A percentile compares a stretch with the other conserved stretches of the same genome.
These are phyloP conservation scores for Euspilapteryx auroguttella DNA, from an alignment of 2,888 invertebrate species.

Conservation along the genomic window DNA sequence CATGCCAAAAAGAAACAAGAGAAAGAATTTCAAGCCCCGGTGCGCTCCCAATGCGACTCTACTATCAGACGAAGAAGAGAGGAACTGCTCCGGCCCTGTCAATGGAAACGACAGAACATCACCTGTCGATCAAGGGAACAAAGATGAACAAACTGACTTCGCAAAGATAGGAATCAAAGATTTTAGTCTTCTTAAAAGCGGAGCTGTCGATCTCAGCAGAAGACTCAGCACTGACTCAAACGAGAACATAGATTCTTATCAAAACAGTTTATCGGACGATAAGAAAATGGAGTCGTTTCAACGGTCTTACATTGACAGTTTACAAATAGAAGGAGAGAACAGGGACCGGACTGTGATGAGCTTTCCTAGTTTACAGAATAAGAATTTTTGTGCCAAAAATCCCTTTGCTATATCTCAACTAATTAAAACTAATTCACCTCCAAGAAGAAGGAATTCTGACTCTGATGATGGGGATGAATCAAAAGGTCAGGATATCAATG, in stretches of 20 bases:
- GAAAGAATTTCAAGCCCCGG: slow-evolving; percentile 78
- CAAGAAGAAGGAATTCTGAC: slow-evolving; percentile 48
- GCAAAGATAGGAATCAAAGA: slow-evolving; percentile 53
- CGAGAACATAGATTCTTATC: slow-evolving; percentile 53
- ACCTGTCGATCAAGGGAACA: slow-evolving; percentile 23
- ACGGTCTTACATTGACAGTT: slow-evolving; percentile 51
- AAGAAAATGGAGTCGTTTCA: slow-evolving; percentile 49
- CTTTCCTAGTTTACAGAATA: slow-evolving; percentile 52
- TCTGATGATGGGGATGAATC: slow-evolving; percentile 51
- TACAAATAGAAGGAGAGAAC: slow-evolving; percentile 31
- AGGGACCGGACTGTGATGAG: slow-evolving; percentile 43
- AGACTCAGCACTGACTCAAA: slow-evolving; percentile 55
- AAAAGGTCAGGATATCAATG: slow-evolving; percentile 36
- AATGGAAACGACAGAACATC: slow-evolving; percentile 43
- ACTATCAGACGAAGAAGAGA: slow-evolving; percentile 46
- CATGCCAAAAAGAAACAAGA: slow-evolving; percentile 70
- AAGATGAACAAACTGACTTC: slow-evolving; percentile 23
- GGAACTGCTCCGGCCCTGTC: slow-evolving; percentile 26
- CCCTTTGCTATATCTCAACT: slow-evolving; percentile 59
- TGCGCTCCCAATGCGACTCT: slow-evolving; percentile 65
- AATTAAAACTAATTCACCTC: slow-evolving; percentile 56
- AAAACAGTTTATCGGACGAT: slow-evolving; percentile 42
- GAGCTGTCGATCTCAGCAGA: slow-evolving; percentile 51
- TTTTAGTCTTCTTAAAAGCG: slow-evolving; percentile 47
- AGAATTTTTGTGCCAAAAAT: slow-evolving; percentile 59